phyloP scores from a whole-genome alignment of 2,888 invertebrate genomes.

The Acanthosepion esculentum region DNA sequence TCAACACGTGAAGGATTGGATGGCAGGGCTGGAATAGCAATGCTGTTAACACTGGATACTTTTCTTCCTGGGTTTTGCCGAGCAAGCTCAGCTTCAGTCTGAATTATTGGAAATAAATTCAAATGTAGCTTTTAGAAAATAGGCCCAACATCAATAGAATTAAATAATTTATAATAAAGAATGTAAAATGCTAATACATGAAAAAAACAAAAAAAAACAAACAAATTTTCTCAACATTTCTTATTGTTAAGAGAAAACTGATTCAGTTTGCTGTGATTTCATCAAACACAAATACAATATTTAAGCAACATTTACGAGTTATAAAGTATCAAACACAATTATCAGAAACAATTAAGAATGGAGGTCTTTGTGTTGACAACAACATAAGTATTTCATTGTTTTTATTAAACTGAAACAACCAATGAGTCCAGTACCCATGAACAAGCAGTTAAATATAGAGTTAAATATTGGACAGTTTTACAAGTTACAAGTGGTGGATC shows the following conservation, averaged over 20 bases:
- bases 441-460: too few species aligned
- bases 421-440: background rate
- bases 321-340: background rate
- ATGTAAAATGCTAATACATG: background rate
- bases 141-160: background rate
- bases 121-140: background rate
- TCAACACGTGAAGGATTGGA: conserved; percentile 86
- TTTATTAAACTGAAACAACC: background rate
- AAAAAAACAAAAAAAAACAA: too few species aligned
- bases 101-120: conserved; percentile 51
- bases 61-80: conserved; percentile 86
- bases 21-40: conserved; percentile 84
- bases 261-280: background rate
- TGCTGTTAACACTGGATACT: conserved; percentile 85
- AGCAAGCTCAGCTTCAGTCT: conserved; percentile 84
- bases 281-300: conserved; percentile 5
- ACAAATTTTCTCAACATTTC: too few species aligned
- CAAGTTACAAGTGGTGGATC: too few species aligned
- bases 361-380: background rate
- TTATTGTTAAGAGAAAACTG: too few species aligned
- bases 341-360: background rate
- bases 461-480: too few species aligned
- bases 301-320: background rate
- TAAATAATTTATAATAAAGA: background rate
- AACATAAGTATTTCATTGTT: background rate